A percentile compares a stretch with the other conserved stretches of the same genome.
Evolutionary conservation across 1,140 invertebrate genomes (phyloP).

Genomic region (Arctopsyche grandis): DNA sequence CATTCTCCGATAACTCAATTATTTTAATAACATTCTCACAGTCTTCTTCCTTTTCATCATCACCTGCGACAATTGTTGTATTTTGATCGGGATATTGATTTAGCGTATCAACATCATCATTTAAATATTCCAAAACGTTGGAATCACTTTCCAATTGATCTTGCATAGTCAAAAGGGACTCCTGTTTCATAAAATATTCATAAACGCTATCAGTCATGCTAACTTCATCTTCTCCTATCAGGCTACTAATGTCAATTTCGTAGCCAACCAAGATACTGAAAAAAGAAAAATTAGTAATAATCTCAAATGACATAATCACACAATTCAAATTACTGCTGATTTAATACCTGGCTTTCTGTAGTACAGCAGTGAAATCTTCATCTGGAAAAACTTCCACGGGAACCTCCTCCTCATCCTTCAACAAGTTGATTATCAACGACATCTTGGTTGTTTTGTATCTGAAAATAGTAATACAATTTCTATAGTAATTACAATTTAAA

Average conservation of each 20-base stretch:
- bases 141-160: not conserved
- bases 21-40: slow-evolving; percentile 28
- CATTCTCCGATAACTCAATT: slow-evolving; percentile 13
- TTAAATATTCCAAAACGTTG: not conserved
- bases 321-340: not conserved
- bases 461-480: slow-evolving; percentile 6
- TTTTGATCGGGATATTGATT: not conserved
- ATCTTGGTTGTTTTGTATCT: not conserved
- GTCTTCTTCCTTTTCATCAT: not conserved
- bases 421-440: slow-evolving; percentile 30
- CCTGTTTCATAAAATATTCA: slow-evolving; percentile 34
- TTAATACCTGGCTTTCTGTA: slow-evolving; percentile 29
- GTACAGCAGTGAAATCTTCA: slow-evolving; percentile 7
- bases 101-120: not conserved
- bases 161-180: not conserved
- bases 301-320: not conserved
- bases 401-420: slow-evolving; percentile 24
- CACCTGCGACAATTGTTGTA: not conserved
- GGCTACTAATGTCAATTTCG: slow-evolving; percentile 26
- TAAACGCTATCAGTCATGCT: slow-evolving; percentile 9
- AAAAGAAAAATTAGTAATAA: slow-evolving; percentile 3
- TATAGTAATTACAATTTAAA: too few species aligned
- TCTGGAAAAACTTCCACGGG: slow-evolving; percentile 27
- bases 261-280: slow-evolving; percentile 19
- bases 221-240: slow-evolving; percentile 23